Conservation (phyloP, 2,888 invertebrate genomes). For the Congeria kusceri region DNA sequence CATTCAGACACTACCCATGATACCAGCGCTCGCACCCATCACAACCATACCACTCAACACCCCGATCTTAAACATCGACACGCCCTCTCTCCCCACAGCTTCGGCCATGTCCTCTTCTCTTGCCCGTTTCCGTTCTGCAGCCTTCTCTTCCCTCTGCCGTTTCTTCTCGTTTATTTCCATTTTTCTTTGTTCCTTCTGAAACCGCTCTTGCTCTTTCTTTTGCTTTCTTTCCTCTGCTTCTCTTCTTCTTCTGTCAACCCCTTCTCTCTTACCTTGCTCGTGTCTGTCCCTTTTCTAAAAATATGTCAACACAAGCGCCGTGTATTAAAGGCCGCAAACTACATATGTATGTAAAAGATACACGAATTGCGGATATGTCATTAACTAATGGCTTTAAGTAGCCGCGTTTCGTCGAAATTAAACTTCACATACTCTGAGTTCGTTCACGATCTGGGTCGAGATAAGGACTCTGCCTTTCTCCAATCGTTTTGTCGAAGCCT, state of each 20-base stretch:
- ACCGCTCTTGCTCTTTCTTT: background rate
- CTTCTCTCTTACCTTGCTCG: background rate
- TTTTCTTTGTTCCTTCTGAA: background rate
- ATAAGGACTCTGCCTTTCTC: too few species aligned
- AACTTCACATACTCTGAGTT: background rate
- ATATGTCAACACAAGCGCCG: background rate
- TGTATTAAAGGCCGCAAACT: background rate
- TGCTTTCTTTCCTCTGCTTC: background rate
- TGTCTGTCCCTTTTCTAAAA: background rate
- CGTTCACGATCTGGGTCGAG: background rate
- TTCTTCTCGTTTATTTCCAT: background rate
- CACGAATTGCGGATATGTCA: too few species aligned
- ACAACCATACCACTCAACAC: conserved; percentile 9
- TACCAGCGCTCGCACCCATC: conserved; percentile 8
- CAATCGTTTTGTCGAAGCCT: background rate
- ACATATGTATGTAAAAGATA: background rate
- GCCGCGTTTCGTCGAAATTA: too few species aligned
- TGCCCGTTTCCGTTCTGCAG: background rate
- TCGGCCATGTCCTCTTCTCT: background rate
- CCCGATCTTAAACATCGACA: background rate
- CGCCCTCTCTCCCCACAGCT: conserved; percentile 1
- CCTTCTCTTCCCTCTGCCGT: background rate
- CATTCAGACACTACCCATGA: background rate
- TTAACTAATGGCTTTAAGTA: background rate
- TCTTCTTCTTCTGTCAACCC: background rate